Evolutionary conservation across 2,888 invertebrate species (phyloP), one percentile per base, ranked within the genome.

Genomic region (Scrobipalpa atriplicella): DNA sequence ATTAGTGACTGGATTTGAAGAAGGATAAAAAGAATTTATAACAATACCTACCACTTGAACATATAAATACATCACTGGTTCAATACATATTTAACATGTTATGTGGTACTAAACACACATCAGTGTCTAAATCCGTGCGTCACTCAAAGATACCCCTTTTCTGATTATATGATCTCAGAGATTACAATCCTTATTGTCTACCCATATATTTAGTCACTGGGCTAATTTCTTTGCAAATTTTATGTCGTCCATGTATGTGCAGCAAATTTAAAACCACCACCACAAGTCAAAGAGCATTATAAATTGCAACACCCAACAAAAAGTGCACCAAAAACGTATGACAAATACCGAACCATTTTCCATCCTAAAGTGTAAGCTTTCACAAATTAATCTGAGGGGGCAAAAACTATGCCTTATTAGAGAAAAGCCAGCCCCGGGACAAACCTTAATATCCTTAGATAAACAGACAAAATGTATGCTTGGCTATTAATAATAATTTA

Each of bases 321-420:
- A 79, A 75, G 70, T 70, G 13, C 5, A 58, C 75, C 73, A 78
- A 76, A 80, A 74, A 77, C 67, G 68, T 47, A 54, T 52, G 61
- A 67, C 67, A 67, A 70, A 69, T 69, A 63, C 68, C 72, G 69
- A 16, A 63, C 73, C 75, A 73, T 75, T 76, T 78, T 76, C 76
- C 75, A 72, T 72, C 77, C 29, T 29, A 3, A 29, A 29, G 77
- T 70, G 69, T 68, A 72, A 75, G 80, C 80, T 79, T 79, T 79
- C 70, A 76, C 75, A 81, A 82, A 87, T 86, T 85, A 85, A 86
- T 86, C 84, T 67, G 66, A 70, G 65, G 60, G 67, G 66, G 76
- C 86, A 89, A 91, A 92, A 92, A 90, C 86, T 85, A 85, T 78
- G 78, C 84, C 89, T 89, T 87, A 85, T 89, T 89, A 89, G 84